Conservation (phyloP, 2,888 invertebrate species). For the Dolichomitus sp. region DNA sequence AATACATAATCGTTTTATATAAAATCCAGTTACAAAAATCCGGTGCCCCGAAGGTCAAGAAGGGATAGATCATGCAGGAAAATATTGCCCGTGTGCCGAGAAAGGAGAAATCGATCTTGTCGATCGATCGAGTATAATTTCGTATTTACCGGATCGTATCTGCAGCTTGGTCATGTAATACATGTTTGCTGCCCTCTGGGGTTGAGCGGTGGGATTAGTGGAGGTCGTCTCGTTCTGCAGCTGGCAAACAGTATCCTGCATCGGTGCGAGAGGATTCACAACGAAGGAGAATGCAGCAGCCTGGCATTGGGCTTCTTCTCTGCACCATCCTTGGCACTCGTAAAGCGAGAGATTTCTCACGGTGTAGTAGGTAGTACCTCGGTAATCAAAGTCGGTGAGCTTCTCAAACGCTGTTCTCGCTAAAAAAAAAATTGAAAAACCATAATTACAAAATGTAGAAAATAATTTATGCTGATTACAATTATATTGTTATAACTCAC, state of each 20-base stretch:
- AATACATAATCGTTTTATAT: too few species aligned
- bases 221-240: conserved; percentile 97
- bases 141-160: conserved; percentile 90
- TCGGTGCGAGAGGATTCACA: conserved; percentile 95
- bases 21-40: too few species aligned
- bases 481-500: conserved; percentile 40
- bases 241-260: conserved; percentile 96
- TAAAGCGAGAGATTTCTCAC: conserved; percentile 96
- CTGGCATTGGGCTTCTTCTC: conserved; percentile 96
- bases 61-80: not conserved
- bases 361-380: conserved; percentile 96
- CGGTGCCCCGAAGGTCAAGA: not conserved
- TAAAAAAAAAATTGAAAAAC: conserved; percentile 83
- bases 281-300: conserved; percentile 98
- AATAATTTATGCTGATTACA: conserved; percentile 8
- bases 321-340: conserved; percentile 98
- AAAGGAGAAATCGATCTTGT: conserved; percentile 31
- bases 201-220: conserved; percentile 94
- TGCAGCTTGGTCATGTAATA: conserved; percentile 98
- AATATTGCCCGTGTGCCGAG: not conserved
- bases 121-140: conserved; percentile 44
- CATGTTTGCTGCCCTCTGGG: conserved; percentile 94
- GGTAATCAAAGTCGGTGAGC: conserved; percentile 96
- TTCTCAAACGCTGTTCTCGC: conserved; percentile 97
- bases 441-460: not conserved